These are phyloP conservation scores for Gallinago stenura DNA, from an alignment of 2,797 vertebrate genomes.

Conservation along the genomic window DNA sequence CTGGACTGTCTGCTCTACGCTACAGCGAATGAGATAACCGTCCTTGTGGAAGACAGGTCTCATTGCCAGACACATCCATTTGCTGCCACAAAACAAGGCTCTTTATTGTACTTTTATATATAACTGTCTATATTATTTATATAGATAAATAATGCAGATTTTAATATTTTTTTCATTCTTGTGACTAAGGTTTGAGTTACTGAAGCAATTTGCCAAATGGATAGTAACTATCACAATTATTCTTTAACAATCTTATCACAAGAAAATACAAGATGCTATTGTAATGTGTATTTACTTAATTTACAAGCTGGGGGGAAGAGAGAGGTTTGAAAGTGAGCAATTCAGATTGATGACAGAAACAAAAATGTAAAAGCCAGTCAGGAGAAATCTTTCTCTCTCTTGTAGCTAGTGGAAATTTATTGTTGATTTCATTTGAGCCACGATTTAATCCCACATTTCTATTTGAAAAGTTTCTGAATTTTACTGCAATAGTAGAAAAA, in stretches of 20 bases:
- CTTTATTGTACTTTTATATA: no score
- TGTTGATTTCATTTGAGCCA: not conserved
- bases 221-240: not conserved
- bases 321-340: not conserved
- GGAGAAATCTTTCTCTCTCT: not conserved
- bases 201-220: not conserved
- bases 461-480: not conserved
- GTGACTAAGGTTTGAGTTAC: not conserved
- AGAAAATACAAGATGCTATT: not conserved
- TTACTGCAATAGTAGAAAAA: not conserved
- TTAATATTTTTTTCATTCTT: not conserved
- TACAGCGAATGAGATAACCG: accelerated
- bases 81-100: not conserved
- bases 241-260: not conserved
- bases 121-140: no score
- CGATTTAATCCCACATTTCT: not conserved
- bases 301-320: not conserved
- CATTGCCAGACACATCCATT: not conserved
- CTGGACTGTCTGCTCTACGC: not conserved
- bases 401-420: not conserved
- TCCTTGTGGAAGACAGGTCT: not conserved
- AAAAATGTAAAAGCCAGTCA: not conserved
- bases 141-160: not conserved
- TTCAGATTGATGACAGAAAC: not conserved
- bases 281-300: not conserved